Base-by-base conservation (phyloP, 1,140 invertebrate species). In the Drosophila malerkotliana region DNA sequence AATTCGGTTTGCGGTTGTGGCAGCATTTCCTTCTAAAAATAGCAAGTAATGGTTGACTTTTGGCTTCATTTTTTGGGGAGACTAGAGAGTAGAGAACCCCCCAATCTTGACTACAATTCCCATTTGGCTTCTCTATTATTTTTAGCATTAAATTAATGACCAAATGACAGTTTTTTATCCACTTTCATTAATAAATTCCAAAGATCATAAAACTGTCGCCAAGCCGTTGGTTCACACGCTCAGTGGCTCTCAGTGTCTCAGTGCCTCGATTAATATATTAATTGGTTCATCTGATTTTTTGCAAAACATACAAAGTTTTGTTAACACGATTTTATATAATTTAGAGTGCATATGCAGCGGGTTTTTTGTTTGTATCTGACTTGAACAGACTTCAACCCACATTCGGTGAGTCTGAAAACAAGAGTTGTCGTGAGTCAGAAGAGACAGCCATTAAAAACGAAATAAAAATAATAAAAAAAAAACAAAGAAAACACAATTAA, bases 141-240 rank as follows among this genome's bases (percentile, higher is more conserved):
- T 73, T 47, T 44, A 54, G 26, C 53, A 58, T 76, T 37, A 51
- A 45, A 75, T 74, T 73, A 64, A 64, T 72, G 68, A 30, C 28
- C 52, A 39, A 57, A 54, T 58, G 72, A 76, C 53, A 75, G 34
- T 66, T 76, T 75, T 14, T 54, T 58, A 76, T 67, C 53, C 55
- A 67, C 61, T 69, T 76, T 76, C 56, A 68, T 68, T 45, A 56
- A 76, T 68, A 34, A 61, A 55, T 76, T 76, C 32, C n/a, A 47
- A 59, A 34, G 8, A 55, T 79, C 71, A 62, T 78, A 62, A 80
- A 64, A 32, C 64, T 79, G 58, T 80, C 71, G 57, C 48, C 49
- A 56, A 32, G 26, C 45, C 48, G 32, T 63, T 60, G 73, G 59
- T 85, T 85, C 73, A 63, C 80, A 85, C 73, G 73, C 68, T 80